Evolutionary conservation across 2,797 vertebrate species (phyloP), one percentile per base, ranked within the genome.

Genomic region (Martes flavigula): DNA sequence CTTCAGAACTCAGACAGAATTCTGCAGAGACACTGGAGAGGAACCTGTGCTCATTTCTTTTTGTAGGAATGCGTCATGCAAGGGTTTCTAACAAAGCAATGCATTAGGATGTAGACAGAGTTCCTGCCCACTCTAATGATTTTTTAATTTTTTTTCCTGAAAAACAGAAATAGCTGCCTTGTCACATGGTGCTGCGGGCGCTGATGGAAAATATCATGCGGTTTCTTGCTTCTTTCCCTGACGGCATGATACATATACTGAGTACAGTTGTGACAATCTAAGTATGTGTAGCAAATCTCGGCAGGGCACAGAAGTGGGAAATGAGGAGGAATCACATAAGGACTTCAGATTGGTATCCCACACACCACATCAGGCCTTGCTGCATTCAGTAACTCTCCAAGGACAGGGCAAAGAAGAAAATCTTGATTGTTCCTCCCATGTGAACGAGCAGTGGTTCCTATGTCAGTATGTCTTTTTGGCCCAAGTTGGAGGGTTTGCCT

Each of bases 141-240:
- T 56, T 58, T 58, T 60, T 40, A 1, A 58, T 48, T 17, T 18
- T 17, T 64, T 62, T 2, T 4, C 23, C 84, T 62, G 17, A 87
- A 78, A 94, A 46, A 62, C 72, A 75, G 92, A 97, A 95, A 89
- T 96, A 97, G 64, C 91, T 94, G 48, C 56, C 18, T 96, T 70
- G 58, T 60, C 54, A 72, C 86, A 68, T 32, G 27, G 60, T 56
- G 38, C 38, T 89, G 6, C 83, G 27, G 20, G 25, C n/a, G 60
- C 82, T 93, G 91, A 85, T 96, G 62, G 82, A 93, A 97, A 96
- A 87, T 96, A 60, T 83, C 93, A 88, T 70, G 62, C 81, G 78
- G 66, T 87, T 95, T 96, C 90, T 88, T 90, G 23, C 56, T 94
- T 94, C 77, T 97, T 88, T 38, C 3, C 48, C 75, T 90, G 35